Conservation (phyloP, 2,888 invertebrate species). For the Xestia rhomboidea region DNA sequence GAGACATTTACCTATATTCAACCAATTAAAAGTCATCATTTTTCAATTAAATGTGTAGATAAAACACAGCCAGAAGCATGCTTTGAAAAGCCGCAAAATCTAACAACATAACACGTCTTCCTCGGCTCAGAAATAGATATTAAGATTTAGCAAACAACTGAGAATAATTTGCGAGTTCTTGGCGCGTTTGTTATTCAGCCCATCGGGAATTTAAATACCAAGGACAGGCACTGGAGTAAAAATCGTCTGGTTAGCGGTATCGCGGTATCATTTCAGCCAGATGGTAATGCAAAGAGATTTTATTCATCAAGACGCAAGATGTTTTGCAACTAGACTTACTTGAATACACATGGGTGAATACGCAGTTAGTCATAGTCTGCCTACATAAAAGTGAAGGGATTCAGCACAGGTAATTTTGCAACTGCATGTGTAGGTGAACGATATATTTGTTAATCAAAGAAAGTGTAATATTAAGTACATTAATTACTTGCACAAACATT, state of each 20-base stretch:
- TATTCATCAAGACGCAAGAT: slow-evolving; percentile 47
- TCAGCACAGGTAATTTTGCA: slow-evolving; percentile 60
- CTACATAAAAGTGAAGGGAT: slow-evolving; percentile 71
- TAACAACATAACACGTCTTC: background rate
- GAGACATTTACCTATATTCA: slow-evolving; percentile 35
- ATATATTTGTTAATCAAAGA: slow-evolving; percentile 44
- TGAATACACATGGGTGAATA: slow-evolving; percentile 57
- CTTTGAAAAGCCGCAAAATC: slow-evolving; percentile 12
- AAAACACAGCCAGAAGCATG: background rate
- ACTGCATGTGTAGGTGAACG: slow-evolving; percentile 53
- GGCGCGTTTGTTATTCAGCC: slow-evolving; percentile 41
- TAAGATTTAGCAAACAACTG: slow-evolving; percentile 36
- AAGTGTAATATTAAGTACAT: slow-evolving; percentile 42
- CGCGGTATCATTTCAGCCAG: slow-evolving; percentile 4
- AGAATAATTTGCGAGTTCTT: slow-evolving; percentile 30
- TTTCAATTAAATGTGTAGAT: slow-evolving; percentile 26
- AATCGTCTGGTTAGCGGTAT: slow-evolving; percentile 3
- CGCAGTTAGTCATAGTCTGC: slow-evolving; percentile 65
- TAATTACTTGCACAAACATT: slow-evolving; percentile 32
- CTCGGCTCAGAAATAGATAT: slow-evolving; percentile 37
- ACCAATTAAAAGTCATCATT: slow-evolving; percentile 25
- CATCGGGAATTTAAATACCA: slow-evolving; percentile 30
- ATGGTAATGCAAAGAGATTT: slow-evolving; percentile 27
- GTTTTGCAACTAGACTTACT: slow-evolving; percentile 59
- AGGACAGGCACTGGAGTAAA: slow-evolving; percentile 21